Conservation (phyloP, 2,797 vertebrate species). For the Siniperca scherzeri region DNA sequence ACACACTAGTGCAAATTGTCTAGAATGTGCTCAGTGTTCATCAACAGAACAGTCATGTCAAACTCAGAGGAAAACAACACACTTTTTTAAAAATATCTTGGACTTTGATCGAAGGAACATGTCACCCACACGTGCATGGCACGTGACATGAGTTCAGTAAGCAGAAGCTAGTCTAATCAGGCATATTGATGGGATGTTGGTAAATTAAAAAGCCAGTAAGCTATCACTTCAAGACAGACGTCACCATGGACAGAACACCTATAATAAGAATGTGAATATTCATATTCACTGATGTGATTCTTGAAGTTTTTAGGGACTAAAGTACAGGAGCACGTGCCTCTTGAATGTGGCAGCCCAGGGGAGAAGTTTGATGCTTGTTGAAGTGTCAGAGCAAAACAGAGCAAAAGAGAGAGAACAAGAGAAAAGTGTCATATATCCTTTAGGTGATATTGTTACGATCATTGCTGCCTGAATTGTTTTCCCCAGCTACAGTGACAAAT, state of each 20-base stretch:
- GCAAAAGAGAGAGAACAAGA: conserved; percentile 1
- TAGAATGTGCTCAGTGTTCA: background rate
- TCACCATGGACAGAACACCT: background rate
- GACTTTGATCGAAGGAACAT: background rate
- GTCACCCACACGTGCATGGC: background rate
- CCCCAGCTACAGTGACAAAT: conserved; percentile 20
- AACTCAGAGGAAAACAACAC: background rate
- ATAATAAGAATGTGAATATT: conserved; percentile 3
- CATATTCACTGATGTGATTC: conserved; percentile 7
- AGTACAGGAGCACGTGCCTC: conserved; percentile 4
- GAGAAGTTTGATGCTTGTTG: conserved; percentile 15
- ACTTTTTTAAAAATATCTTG: background rate
- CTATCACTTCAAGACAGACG: conserved; percentile 10
- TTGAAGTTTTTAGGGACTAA: conserved; percentile 15
- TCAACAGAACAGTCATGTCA: background rate
- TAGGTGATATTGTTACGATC: conserved; percentile 29
- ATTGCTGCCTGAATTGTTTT: conserved; percentile 16
- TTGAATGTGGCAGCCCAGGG: conserved; percentile 9
- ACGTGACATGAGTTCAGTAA: background rate
- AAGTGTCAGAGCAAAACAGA: conserved; percentile 16
- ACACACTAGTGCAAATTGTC: conserved; percentile 15
- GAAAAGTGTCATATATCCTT: conserved; percentile 14
- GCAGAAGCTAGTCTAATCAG: conserved; percentile 20
- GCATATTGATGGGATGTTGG: background rate
- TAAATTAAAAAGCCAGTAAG: background rate